These are phyloP conservation scores for Pachymerium ferrugineum DNA, from an alignment of 2,888 invertebrate species.

Conservation along the genomic window DNA sequence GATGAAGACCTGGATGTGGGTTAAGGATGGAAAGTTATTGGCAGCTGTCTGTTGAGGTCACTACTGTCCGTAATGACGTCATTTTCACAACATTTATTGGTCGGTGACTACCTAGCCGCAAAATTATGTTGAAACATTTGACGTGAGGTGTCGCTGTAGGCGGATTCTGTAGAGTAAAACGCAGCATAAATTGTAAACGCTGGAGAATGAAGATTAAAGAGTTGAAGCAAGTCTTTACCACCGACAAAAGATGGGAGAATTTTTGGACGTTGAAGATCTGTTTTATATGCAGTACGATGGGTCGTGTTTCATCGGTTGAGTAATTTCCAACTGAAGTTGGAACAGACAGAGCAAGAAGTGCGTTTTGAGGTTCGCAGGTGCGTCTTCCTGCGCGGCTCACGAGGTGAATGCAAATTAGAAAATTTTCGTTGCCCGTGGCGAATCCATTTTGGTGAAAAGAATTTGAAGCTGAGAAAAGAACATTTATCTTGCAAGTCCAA, in stretches of 20 bases:
- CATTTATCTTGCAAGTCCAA: not conserved
- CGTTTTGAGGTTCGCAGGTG: constrained; percentile 7
- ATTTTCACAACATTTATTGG: no score
- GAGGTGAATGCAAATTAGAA: not conserved
- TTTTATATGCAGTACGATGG: not conserved
- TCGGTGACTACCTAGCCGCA: no score
- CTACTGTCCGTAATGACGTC: no score
- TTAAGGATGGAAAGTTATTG: not conserved
- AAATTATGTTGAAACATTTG: no score
- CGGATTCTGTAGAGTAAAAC: no score
- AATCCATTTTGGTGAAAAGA: not conserved
- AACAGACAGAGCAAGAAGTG: not conserved
- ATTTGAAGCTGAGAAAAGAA: not conserved
- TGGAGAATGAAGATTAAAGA: no score
- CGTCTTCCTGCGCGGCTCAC: not conserved
- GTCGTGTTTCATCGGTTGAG: constrained; percentile 4
- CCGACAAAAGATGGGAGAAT: not conserved
- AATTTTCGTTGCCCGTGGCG: not conserved
- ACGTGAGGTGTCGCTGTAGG: no score
- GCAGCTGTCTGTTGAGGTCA: no score
- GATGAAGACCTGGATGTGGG: no score
- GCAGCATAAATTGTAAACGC: no score
- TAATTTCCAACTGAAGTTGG: not conserved
- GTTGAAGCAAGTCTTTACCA: no score
- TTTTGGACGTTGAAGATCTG: not conserved